phyloP scores from a whole-genome alignment of 2,797 vertebrate genomes.

The Hypotaenidia philippensis region DNA sequence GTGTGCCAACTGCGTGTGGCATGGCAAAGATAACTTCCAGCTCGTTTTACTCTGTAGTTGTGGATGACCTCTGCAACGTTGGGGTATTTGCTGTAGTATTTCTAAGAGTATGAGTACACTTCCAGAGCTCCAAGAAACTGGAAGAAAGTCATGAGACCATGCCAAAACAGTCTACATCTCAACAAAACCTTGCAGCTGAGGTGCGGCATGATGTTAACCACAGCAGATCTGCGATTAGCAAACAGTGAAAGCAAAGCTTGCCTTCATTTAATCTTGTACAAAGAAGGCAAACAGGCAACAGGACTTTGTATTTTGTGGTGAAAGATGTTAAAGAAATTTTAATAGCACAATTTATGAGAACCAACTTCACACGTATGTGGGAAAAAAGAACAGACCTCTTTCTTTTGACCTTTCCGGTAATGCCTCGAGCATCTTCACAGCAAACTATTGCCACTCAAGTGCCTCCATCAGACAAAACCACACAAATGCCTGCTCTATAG shows the following conservation, averaged over 20 bases:
- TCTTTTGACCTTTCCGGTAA: background rate
- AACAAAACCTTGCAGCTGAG: background rate
- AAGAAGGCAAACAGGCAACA: background rate
- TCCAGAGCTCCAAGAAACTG: background rate
- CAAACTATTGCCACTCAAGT: background rate
- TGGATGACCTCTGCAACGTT: background rate
- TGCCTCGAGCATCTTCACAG: accelerated
- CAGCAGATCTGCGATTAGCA: accelerated
- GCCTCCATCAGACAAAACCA: background rate
- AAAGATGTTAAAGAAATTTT: background rate
- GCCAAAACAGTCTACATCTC: background rate
- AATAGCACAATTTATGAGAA: background rate
- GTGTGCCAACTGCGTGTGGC: background rate
- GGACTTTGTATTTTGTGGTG: background rate
- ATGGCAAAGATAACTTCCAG: background rate
- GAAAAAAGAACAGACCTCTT: background rate
- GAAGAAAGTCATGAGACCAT: background rate
- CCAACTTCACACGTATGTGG: background rate
- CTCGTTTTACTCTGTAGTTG: background rate
- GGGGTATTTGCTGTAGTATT: background rate
- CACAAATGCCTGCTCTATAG: background rate
- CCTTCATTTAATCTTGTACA: background rate
- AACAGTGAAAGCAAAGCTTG: background rate
- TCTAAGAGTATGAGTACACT: background rate
- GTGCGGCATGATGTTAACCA: background rate